Evolutionary conservation across 2,113 vertebrate genomes (phyloP).

Genomic region (Vombatus ursinus): DNA sequence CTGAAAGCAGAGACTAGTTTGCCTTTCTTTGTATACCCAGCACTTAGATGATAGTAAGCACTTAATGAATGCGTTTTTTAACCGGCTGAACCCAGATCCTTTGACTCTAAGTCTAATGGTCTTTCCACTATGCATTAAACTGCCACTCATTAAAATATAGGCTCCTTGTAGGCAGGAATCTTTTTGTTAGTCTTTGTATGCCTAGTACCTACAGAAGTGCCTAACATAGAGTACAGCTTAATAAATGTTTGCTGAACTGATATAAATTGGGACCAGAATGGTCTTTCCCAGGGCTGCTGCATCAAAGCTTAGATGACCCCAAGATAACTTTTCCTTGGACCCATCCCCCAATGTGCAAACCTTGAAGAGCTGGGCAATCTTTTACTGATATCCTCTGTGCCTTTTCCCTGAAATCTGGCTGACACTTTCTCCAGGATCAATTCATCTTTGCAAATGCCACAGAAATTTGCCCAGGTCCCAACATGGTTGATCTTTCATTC

Average conservation of each 20-base stretch:
- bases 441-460: not conserved
- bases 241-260: not conserved
- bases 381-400: not conserved
- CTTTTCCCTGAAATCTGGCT: slow-evolving; percentile 34
- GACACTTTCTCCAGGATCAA: not conserved
- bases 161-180: not conserved
- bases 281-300: not conserved
- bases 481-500: not conserved
- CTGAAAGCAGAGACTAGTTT: not conserved
- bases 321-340: not conserved
- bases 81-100: not conserved
- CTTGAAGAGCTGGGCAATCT: not conserved
- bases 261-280: not conserved
- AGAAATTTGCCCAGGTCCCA: not conserved
- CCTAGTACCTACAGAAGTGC: not conserved
- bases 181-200: not conserved
- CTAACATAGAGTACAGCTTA: not conserved
- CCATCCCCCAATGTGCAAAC: not conserved
- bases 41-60: not conserved
- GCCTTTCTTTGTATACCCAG: not conserved
- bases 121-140: not conserved
- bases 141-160: not conserved
- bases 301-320: not conserved
- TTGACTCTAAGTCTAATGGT: slow-evolving; percentile 8
- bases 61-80: not conserved